phyloP scores from a whole-genome alignment of 2,113 vertebrate genomes.

The Clupea harengus region DNA sequence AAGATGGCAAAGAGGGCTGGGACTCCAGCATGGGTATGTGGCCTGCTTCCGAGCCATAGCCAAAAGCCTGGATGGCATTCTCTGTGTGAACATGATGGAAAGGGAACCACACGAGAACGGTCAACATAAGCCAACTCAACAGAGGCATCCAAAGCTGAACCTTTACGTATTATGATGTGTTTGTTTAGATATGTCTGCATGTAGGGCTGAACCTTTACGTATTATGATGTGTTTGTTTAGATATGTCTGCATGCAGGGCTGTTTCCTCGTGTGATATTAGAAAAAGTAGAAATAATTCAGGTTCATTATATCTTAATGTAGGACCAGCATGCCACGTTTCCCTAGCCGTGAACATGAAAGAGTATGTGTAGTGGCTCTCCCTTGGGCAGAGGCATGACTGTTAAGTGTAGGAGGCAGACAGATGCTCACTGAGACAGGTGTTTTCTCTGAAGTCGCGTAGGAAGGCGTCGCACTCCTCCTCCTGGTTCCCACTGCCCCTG shows the following conservation, averaged over 20 bases:
- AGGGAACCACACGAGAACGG: neutral
- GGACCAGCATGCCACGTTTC: neutral
- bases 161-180: neutral
- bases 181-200: neutral
- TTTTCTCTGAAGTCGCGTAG: conserved; percentile 89
- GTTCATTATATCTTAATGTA: neutral
- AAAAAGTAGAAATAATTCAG: neutral
- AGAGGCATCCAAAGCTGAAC: neutral
- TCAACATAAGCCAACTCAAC: neutral
- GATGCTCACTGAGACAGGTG: conserved; percentile 85
- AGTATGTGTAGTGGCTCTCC: neutral
- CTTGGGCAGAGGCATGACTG: neutral
- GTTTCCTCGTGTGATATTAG: neutral
- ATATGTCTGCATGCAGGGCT: neutral
- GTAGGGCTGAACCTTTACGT: too few relatives aligned
- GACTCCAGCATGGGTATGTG: conserved; percentile 66
- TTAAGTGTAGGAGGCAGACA: neutral
- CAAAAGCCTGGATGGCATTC: conserved; percentile 89
- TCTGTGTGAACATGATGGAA: neutral
- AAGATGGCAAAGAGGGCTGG: conserved; percentile 51
- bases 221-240: too few relatives aligned
- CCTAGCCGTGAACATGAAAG: neutral
- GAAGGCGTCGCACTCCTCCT: conserved; percentile 85
- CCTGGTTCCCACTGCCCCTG: conserved; percentile 81
- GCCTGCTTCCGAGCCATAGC: conserved; percentile 79